These are phyloP conservation scores for Alloplasta piceator DNA, from an alignment of 2,888 invertebrate species.

Conservation along the genomic window DNA sequence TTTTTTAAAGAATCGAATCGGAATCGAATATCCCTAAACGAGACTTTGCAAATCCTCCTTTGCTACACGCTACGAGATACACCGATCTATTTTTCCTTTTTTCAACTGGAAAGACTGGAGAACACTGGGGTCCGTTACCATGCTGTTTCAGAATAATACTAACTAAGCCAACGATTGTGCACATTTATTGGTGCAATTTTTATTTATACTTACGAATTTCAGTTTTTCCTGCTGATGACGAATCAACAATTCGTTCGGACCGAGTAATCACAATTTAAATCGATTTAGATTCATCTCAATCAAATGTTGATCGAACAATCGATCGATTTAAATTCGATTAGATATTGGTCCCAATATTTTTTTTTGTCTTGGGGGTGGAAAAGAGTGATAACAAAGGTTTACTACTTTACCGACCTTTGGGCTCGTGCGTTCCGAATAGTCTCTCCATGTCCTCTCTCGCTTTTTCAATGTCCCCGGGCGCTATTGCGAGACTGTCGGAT, in stretches of 20 bases:
- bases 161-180: slow-evolving; percentile 44
- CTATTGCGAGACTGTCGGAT: slow-evolving; percentile 89
- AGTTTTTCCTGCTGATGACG: background rate
- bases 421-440: slow-evolving; percentile 86
- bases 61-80: slow-evolving; percentile 63
- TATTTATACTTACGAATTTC: slow-evolving; percentile 46
- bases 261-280: no score
- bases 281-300: no score
- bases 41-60: slow-evolving; percentile 57
- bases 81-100: slow-evolving; percentile 39
- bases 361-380: slow-evolving; percentile 11
- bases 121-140: slow-evolving; percentile 61
- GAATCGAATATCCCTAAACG: no score
- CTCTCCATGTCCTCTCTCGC: slow-evolving; percentile 91
- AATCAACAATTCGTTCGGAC: no score
- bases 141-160: slow-evolving; percentile 46
- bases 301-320: no score
- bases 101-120: slow-evolving; percentile 17
- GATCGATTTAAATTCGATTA: no score
- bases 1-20: no score
- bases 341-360: background rate
- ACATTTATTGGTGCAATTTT: slow-evolving; percentile 30
- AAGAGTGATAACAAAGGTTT: background rate
- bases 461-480: slow-evolving; percentile 88
- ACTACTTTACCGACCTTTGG: slow-evolving; percentile 84